Evolutionary conservation across 2,888 invertebrate species (phyloP), one percentile per base, ranked within the genome.

Genomic region (Diaperis boleti): DNA sequence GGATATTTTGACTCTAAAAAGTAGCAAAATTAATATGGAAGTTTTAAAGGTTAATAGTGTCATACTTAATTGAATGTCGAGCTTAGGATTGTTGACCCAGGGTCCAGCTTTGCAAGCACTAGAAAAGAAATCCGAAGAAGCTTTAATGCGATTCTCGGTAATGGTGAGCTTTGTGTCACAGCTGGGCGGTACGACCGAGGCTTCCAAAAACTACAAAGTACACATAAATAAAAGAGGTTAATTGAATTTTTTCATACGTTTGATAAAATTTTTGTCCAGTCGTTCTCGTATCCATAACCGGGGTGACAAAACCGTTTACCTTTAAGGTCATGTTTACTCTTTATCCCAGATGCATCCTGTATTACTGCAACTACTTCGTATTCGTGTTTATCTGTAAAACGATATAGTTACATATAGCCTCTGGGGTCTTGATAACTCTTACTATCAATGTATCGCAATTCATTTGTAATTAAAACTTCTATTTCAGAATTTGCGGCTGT

Each of bases 71-170:
- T 86, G 78, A 1, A 80, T 78, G 72, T 94, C 92, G 18, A 88
- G 82, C 0, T 77, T 69, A 0, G 82, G 78, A 76, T 94, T 90
- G 0, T 87, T 85, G 0, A 91, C 88, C 94, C 94, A 95, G 0
- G 89, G 86, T 0, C 96, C 96, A 0, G 96, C 92, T 68, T 93
- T 92, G 78, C 96, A 97, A 17, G 94, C 91, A 11, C 86, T 83
- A 2, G 86, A 86, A 80, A 96, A 96, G 82, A 87, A 94, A 42
- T 85, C 83, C 0, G 92, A 87, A 0, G 92, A 85, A 0, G 92
- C 86, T 61, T 88, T 87, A 11, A 96, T 85, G 29, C 90, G 86
- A 76, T 95, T 92, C 80, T 93, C 93, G 0, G 87, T 84, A n/a
- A 91, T 77, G 0, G 91, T 89, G 31, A 89, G 77, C 0, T 82